Evolutionary conservation across 2,888 invertebrate species (phyloP).

Genomic region (Heteropelma amictum): DNA sequence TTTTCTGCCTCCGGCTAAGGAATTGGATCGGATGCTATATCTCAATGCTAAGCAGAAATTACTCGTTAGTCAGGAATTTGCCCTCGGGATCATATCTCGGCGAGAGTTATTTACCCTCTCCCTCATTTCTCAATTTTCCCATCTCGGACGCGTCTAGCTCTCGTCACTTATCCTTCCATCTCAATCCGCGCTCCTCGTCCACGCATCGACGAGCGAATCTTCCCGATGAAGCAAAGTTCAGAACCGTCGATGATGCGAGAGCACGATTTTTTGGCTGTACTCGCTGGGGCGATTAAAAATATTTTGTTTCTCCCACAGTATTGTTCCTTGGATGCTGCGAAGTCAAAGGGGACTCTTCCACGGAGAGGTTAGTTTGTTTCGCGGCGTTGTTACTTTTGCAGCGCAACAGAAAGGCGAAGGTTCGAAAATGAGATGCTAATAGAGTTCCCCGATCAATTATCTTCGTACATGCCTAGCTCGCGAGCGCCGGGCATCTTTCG

Average conservation of each 20-base stretch:
- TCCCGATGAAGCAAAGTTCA: too few species aligned
- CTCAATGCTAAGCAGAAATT: slow-evolving; percentile 61
- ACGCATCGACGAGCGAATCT: not conserved
- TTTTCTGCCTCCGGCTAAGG: slow-evolving; percentile 20
- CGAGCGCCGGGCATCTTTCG: slow-evolving; percentile 26
- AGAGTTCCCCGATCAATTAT: slow-evolving; percentile 43
- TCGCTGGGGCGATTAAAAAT: too few species aligned
- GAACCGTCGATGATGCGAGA: too few species aligned
- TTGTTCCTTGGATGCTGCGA: not conserved
- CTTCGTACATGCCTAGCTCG: slow-evolving; percentile 10
- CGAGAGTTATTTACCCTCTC: slow-evolving; percentile 49
- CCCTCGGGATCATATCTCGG: slow-evolving; percentile 58
- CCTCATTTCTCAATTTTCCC: slow-evolving; percentile 31
- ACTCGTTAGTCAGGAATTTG: slow-evolving; percentile 63
- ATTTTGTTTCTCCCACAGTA: too few species aligned
- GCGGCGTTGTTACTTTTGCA: not conserved
- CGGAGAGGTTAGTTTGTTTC: not conserved
- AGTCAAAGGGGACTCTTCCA: not conserved
- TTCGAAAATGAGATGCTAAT: slow-evolving; percentile 50
- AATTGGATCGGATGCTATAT: slow-evolving; percentile 57
- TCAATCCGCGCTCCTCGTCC: not conserved
- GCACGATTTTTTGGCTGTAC: too few species aligned
- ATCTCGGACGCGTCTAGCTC: slow-evolving; percentile 34
- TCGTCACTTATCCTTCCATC: slow-evolving; percentile 35
- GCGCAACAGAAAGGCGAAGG: not conserved